Evolutionary conservation across 64 coral and sea anemone genomes (phyloP), one percentile per base, ranked within the genome.

Genomic region (Hydrozoanthus tunicans): DNA sequence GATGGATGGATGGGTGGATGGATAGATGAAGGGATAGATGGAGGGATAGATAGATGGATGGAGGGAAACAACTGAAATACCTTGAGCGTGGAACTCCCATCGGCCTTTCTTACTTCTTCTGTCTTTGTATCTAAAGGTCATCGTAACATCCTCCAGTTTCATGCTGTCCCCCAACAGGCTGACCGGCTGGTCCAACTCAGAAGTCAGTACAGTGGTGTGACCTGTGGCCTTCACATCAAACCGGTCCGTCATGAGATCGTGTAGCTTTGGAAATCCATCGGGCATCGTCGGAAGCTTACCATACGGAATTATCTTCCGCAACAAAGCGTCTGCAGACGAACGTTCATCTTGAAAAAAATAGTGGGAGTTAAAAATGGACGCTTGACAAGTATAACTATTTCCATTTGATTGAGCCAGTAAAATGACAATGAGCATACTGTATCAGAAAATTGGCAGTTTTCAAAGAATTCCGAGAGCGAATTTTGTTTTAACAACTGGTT

Each of bases 71-170:
- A 55, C 1, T 43, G 23, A 6, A 79, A 67, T 83, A 99, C 97
- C 97, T 92, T 99, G 70, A 13, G 97, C 97, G 20, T 96, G 77
- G 53, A 99, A 99, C 59, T 82, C 43, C 97, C 97, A 99, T 20
- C 89, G 92, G 51, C 92, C 91, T 58, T 59, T 86, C 3, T 79
- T 17, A 3, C 70, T 81, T 20, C 65, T 82, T 57, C 86, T 92
- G 56, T 99, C 90, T 58, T 93, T 79, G 73, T 94, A 99, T 56
- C 73, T 93, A 61, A 99, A 99, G 1, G 63, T 93, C 94, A 99
- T 96, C 15, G 56, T 59, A 23, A 93, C 92, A 25, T 96, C 92
- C 64, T 90, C 53, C 15, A 99, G 70, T 9, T 67, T 95, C 94
- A 99, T 92, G 82, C 85, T 93, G 54, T 95, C 51, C 5, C 94